Evolutionary conservation across 2,113 vertebrate genomes (phyloP), one percentile per base, ranked within the genome.

Genomic region (Ibidorhyncha struthersii): DNA sequence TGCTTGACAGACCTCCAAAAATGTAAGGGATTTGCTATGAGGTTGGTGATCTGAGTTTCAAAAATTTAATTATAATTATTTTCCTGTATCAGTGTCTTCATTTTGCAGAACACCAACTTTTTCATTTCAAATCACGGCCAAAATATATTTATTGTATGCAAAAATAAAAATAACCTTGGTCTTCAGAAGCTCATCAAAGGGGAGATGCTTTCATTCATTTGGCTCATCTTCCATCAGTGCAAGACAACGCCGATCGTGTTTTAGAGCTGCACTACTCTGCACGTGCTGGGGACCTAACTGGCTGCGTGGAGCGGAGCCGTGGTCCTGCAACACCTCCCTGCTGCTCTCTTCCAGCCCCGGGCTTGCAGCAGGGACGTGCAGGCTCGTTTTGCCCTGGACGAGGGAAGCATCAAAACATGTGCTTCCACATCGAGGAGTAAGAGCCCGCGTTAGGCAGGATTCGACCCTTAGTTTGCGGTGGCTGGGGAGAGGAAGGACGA

Each of bases 391-490:
- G 7, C 38, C 55, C 32, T n/a, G 22, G 29, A 29, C 0, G 3
- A 78, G 41, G 20, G 67, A 80, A 82, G 20, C 18, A 52, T 11
- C 1, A 4, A 66, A 6, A 26, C 4, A 0, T 8, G 32, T 34
- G 43, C 23, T 69, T 74, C 55, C 36, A 76, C 15, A 26, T 0
- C 5, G 41, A 67, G 59, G 29, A 20, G 6, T 15, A 13, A 9
- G 30, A 77, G 13, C 47, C 8, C 0, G 0, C 0, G 0, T 23
- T 9, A 26, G 52, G 43, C 12, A 49, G 45, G 58, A 30, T 47
- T 20, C 2, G 3, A 27, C 23, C 65, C 19, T 45, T 49, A 9
- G 16, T 70, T 83, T 67, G 50, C 34, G 34, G 27, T 12, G 13
- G 5, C 1, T 87, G 79, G n/a, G 9, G 34, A 40, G 50, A 47